Conservation (phyloP, 2,888 invertebrate species). For the Volucella inanis region DNA sequence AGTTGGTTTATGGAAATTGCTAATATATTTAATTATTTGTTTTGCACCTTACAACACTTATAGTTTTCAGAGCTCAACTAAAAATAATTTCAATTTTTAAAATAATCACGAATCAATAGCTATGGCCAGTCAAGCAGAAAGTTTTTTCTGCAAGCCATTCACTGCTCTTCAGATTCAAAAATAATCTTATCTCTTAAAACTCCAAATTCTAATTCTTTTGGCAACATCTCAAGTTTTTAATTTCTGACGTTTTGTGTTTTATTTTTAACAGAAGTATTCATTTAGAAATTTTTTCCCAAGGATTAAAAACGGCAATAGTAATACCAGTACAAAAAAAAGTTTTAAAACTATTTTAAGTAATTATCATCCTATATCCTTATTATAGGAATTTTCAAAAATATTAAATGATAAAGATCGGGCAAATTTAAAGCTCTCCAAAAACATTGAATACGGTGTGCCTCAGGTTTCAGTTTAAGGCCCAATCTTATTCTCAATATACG, state of each 20-base stretch:
- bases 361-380: constrained; percentile 5
- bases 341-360: not conserved
- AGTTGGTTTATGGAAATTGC: not conserved
- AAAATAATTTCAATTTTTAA: not conserved
- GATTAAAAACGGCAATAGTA: not conserved
- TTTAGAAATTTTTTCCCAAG: not conserved
- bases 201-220: constrained; percentile 3
- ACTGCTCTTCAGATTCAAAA: constrained; percentile 18
- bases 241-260: constrained; percentile 20
- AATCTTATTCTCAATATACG: not conserved
- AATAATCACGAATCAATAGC: not conserved
- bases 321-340: not conserved
- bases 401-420: not conserved
- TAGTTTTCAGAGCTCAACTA: not conserved
- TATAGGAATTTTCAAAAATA: not conserved
- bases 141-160: constrained; percentile 10
- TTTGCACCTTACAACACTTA: not conserved
- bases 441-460: not conserved
- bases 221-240: constrained; percentile 9
- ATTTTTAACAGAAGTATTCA: constrained; percentile 11
- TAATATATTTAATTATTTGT: not conserved
- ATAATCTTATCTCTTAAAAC: constrained; percentile 1
- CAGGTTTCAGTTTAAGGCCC: not conserved
- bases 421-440: too few relatives aligned
- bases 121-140: not conserved